Conservation (phyloP, 2,113 vertebrate genomes). For the Pithys albifrons region DNA sequence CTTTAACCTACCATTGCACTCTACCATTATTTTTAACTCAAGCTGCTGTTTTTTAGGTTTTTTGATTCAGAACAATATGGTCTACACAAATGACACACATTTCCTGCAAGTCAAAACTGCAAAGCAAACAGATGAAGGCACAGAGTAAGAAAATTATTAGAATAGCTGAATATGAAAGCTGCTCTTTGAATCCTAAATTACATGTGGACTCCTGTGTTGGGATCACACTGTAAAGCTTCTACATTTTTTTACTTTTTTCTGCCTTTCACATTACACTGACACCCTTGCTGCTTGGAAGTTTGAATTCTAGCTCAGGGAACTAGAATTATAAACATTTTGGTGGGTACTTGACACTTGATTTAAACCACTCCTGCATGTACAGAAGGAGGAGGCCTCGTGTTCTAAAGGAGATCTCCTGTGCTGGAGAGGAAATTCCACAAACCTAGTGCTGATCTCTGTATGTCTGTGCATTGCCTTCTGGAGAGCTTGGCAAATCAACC, state of each 20-base stretch:
- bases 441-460: neutral
- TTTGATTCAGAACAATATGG: neutral
- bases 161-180: neutral
- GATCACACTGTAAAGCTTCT: neutral
- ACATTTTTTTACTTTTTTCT: neutral
- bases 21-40: neutral
- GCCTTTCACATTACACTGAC: neutral
- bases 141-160: neutral
- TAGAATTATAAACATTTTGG: neutral
- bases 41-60: neutral
- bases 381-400: neutral
- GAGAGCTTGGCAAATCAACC: neutral
- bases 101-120: neutral
- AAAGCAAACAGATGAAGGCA: conserved; percentile 21
- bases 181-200: neutral
- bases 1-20: conserved; percentile 6
- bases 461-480: neutral
- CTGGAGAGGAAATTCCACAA: neutral
- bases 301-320: neutral
- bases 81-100: neutral
- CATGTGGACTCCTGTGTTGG: neutral
- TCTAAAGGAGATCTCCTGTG: neutral
- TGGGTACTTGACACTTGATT: neutral
- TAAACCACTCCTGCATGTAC: neutral
- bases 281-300: neutral